Evolutionary conservation across 2,797 vertebrate species (phyloP).

Genomic region (Amblyraja radiata): DNA sequence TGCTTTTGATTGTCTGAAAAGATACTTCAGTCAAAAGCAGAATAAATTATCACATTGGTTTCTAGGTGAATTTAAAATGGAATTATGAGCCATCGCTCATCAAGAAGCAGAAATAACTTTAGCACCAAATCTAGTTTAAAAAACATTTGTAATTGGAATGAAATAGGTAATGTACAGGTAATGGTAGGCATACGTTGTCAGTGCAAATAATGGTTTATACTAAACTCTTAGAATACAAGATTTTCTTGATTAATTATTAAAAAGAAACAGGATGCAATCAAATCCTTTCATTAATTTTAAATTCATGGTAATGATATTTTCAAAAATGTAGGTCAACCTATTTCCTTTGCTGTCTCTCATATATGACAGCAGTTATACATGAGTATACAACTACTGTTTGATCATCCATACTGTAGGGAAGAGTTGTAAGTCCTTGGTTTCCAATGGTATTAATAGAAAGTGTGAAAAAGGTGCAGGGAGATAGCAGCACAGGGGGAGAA

Average conservation of each 20-base stretch:
- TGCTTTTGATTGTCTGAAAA: slow-evolving; percentile 7
- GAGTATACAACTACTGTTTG: not conserved
- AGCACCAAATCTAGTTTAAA: not conserved
- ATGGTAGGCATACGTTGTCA: not conserved
- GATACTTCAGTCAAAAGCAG: not conserved
- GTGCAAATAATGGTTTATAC: not conserved
- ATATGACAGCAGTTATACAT: not conserved
- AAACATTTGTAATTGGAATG: slow-evolving; percentile 10
- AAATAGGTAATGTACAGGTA: not conserved
- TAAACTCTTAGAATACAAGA: not conserved
- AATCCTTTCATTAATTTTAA: not conserved
- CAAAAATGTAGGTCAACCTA: not conserved
- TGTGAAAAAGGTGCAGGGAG: not conserved
- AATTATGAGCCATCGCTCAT: not conserved
- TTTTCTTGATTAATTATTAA: slow-evolving; percentile 12
- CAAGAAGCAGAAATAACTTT: not conserved
- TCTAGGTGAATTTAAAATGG: slow-evolving; percentile 19
- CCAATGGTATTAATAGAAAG: not conserved
- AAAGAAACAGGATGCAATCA: slow-evolving; percentile 13
- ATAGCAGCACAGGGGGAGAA: not conserved
- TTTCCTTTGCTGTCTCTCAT: not conserved
- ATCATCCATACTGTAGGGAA: too few species aligned
- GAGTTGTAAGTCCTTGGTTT: not conserved
- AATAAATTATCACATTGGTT: slow-evolving; percentile 20
- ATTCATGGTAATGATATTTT: not conserved